Evolutionary conservation across 2,113 vertebrate species (phyloP), one percentile per base, ranked within the genome.

Genomic region (Tretioscincus oriximinensis): DNA sequence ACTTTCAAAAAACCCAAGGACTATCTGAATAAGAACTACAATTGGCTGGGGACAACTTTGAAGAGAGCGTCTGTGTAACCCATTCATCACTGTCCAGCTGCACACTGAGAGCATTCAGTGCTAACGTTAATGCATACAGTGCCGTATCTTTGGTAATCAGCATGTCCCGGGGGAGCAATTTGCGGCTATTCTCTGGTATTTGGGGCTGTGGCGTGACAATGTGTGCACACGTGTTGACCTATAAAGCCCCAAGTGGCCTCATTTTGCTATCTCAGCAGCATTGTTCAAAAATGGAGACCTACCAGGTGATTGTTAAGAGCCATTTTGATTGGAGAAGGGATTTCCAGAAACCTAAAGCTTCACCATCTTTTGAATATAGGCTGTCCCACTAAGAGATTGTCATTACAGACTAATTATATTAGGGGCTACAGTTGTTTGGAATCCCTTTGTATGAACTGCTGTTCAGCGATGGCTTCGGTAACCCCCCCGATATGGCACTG

Each of bases 61-160:
- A 49, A 66, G 28, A 66, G n/a, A 9, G 14, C 21, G 67, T 73
- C 73, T n/a, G 12, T 61, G 31, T 47, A 68, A 81, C 26, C 26
- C 45, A 31, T 76, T 78, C 76, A 29, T 78, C 76, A 41, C 54
- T 67, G 54, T 66, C 24, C 18, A 61, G 24, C 49, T 67, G 63
- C 76, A 68, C 45, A 68, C n/a, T 45, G 69, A 66, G 76, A 66
- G 47, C 70, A 74, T 71, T 78, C 49, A 72, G 63, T 31, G 24
- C 49, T 29, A 24, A 73, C 6, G 69, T 63, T 72, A 73, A 73
- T 47, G 61, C 60, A 54, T 35, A 70, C 60, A 2, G 8, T 51
- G 81, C 69, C 26, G 29, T 29, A 65, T 73, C 70, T 22, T 73
- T 60, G 49, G n/a, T 49, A 78, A 79, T 78, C 82, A 84, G 63